These are phyloP conservation scores for Adelognathus sp. DNA, from an alignment of 2,888 invertebrate species.

Conservation along the genomic window DNA sequence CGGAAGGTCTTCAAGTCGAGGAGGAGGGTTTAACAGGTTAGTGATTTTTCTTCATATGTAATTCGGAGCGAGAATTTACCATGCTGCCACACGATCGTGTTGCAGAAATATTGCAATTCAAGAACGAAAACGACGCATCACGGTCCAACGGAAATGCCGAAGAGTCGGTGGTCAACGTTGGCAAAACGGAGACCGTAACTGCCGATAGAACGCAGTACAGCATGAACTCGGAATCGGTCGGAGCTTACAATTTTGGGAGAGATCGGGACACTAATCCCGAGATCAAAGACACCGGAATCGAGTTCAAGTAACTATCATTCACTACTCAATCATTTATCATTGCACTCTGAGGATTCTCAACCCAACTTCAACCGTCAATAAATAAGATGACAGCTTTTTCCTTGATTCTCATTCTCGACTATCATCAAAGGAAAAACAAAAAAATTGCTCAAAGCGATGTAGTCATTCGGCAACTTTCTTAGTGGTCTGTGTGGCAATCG, in stretches of 20 bases:
- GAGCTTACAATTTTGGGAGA: slow-evolving; percentile 62
- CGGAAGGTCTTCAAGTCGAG: slow-evolving; percentile 92
- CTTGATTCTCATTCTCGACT: neutral
- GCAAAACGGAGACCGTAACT: slow-evolving; percentile 68
- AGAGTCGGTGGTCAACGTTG: slow-evolving; percentile 61
- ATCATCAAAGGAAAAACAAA: no score
- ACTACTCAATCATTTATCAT: neutral
- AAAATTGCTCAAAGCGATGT: no score
- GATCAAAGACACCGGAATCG: slow-evolving; percentile 71
- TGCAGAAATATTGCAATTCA: slow-evolving; percentile 77
- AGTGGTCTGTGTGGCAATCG: no score
- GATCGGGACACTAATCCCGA: slow-evolving; percentile 67
- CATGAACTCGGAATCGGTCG: slow-evolving; percentile 64
- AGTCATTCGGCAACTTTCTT: no score
- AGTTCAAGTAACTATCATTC: slow-evolving; percentile 69
- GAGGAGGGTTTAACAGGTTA: slow-evolving; percentile 90
- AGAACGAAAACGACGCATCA: slow-evolving; percentile 67
- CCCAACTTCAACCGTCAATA: neutral
- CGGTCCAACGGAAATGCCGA: slow-evolving; percentile 62
- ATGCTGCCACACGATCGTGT: slow-evolving; percentile 35
- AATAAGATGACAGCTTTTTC: neutral
- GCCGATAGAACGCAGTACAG: slow-evolving; percentile 74
- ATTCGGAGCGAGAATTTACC: no score
- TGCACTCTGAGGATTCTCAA: neutral
- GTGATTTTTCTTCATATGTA: slow-evolving; percentile 12